Percentiles rank a stretch among this genome's conserved stretches.
Evolutionary conservation across 2,113 vertebrate species (phyloP).

Genomic region (Hemichromis elongatus): DNA sequence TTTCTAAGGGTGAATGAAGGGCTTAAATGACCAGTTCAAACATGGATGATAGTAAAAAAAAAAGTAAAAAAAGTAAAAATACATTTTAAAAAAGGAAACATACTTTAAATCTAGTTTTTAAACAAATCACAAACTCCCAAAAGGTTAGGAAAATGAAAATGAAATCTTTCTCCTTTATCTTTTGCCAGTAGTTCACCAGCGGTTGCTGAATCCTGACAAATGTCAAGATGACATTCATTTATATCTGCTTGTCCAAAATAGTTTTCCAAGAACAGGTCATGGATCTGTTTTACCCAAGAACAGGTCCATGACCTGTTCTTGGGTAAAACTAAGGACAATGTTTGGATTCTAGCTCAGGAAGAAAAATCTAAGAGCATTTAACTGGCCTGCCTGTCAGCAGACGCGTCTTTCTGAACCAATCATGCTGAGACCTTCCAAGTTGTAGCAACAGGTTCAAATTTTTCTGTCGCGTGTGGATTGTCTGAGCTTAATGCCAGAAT

Average conservation of each 20-base stretch:
- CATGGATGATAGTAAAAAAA: background rate
- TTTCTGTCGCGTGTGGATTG: background rate
- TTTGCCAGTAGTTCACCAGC: background rate
- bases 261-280: background rate
- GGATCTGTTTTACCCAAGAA: background rate
- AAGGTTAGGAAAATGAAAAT: background rate
- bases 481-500: background rate
- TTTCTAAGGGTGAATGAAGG: background rate
- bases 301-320: background rate
- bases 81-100: background rate
- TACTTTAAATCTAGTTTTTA: background rate
- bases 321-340: background rate
- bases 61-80: too few species aligned
- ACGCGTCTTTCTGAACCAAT: background rate
- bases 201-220: background rate
- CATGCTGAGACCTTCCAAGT: too few species aligned
- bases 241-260: background rate
- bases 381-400: background rate
- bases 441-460: background rate
- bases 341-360: background rate
- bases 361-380: background rate
- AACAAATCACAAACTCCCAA: background rate
- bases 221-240: constrained; percentile 12
- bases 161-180: constrained; percentile 1
- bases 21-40: constrained; percentile 19